Evolutionary conservation across 1,140 invertebrate genomes (phyloP).

Genomic region (Ctenoplectra terminalis): DNA sequence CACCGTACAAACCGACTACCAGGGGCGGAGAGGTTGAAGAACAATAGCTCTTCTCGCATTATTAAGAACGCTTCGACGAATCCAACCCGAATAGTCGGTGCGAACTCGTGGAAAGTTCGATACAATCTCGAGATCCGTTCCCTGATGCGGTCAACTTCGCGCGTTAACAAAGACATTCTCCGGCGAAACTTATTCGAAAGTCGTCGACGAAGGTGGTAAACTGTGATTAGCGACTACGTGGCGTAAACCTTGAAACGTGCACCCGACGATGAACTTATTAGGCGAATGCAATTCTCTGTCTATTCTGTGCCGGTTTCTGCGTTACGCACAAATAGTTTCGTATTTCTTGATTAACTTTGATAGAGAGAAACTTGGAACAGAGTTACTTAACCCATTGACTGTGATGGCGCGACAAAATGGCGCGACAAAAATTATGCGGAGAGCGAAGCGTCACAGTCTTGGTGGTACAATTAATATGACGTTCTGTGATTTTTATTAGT

Average conservation of each 20-base stretch:
- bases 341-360: too few species aligned
- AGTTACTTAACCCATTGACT: too few species aligned
- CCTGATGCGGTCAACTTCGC: conserved; percentile 38
- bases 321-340: too few species aligned
- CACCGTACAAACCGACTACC: background rate
- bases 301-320: too few species aligned
- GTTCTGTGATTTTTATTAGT: too few species aligned
- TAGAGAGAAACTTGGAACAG: too few species aligned
- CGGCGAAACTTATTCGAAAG: conserved; percentile 40
- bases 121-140: conserved; percentile 11
- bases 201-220: conserved; percentile 19
- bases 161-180: conserved; percentile 44
- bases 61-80: conserved; percentile 45
- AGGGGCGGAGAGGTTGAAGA: background rate
- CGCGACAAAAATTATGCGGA: too few species aligned
- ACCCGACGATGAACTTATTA: background rate
- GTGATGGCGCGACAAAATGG: too few species aligned
- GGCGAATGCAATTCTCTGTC: too few species aligned
- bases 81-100: background rate
- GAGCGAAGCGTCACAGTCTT: too few species aligned
- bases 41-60: background rate
- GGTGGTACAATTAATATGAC: too few species aligned
- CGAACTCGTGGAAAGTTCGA: conserved; percentile 14
- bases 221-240: conserved; percentile 26
- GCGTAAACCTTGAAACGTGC: conserved; percentile 1